Percentiles rank a stretch among this genome's conserved stretches.
Conservation (phyloP, 2,113 vertebrate genomes). For the Hemicordylus capensis region DNA sequence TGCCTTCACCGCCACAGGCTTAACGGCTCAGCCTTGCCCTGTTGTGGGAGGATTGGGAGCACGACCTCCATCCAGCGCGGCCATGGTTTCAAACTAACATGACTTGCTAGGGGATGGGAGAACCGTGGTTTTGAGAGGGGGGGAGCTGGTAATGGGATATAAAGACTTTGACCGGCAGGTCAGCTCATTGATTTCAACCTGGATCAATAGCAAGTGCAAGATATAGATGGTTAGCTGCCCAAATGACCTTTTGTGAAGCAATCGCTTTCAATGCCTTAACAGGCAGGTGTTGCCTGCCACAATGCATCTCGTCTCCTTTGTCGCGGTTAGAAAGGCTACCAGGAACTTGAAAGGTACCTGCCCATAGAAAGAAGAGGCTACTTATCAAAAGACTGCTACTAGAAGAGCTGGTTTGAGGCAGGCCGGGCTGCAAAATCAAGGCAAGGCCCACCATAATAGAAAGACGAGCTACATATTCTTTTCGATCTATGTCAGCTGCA, state of each 20-base stretch:
- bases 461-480: no score
- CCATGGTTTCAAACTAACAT: slow-evolving; percentile 54
- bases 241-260: background rate
- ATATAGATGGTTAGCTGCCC: background rate
- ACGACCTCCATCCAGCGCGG: slow-evolving; percentile 54
- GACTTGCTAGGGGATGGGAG: slow-evolving; percentile 39
- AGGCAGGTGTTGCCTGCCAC: background rate
- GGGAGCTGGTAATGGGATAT: slow-evolving; percentile 43
- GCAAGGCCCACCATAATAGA: background rate
- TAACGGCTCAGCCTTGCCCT: slow-evolving; percentile 60
- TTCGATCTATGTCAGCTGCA: background rate
- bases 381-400: background rate
- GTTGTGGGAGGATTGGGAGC: slow-evolving; percentile 61
- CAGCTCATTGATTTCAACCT: background rate
- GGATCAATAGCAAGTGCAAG: slow-evolving; percentile 25
- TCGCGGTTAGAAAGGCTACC: rapidly evolving
- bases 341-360: background rate
- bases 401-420: no score
- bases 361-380: background rate
- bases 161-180: slow-evolving; percentile 24
- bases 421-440: background rate
- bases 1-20: slow-evolving; percentile 56
- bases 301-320: background rate
- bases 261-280: rapidly evolving
- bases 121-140: slow-evolving; percentile 34